Evolutionary conservation across 2,888 invertebrate species (phyloP).

Genomic region (Cephonodes hylas): DNA sequence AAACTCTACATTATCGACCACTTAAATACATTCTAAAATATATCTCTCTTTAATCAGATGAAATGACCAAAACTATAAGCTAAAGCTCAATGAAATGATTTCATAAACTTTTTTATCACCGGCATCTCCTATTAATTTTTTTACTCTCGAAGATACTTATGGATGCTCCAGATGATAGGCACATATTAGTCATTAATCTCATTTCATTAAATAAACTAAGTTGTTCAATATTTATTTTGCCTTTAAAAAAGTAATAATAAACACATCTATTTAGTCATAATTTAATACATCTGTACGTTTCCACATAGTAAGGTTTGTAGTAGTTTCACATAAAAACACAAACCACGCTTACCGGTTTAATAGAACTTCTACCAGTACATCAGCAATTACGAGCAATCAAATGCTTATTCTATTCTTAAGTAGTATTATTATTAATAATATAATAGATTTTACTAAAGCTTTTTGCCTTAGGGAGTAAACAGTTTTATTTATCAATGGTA

Average conservation of each 20-base stretch:
- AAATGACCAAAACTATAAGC: no score
- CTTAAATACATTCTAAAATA: no score
- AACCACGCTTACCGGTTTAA: slow-evolving; percentile 8
- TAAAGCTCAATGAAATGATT: no score
- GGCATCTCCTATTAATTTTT: no score
- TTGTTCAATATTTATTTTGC: no score
- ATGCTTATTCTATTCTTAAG: slow-evolving; percentile 18
- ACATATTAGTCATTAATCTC: no score
- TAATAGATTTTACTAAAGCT: not conserved
- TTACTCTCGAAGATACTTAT: no score
- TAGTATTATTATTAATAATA: not conserved
- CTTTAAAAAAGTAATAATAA: not conserved
- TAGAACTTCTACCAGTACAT: slow-evolving; percentile 8
- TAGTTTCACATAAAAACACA: slow-evolving; percentile 9
- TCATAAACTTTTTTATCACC: no score
- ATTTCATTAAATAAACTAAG: no score
- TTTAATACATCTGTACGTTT: not conserved
- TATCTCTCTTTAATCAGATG: no score
- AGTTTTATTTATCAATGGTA: not conserved
- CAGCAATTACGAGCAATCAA: slow-evolving; percentile 25
- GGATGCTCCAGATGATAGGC: no score
- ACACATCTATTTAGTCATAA: not conserved
- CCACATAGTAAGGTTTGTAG: not conserved
- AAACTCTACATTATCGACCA: no score
- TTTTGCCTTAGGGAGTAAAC: not conserved